These are phyloP conservation scores for Corythucha ciliata DNA, from an alignment of 2,888 invertebrate genomes.

Conservation along the genomic window DNA sequence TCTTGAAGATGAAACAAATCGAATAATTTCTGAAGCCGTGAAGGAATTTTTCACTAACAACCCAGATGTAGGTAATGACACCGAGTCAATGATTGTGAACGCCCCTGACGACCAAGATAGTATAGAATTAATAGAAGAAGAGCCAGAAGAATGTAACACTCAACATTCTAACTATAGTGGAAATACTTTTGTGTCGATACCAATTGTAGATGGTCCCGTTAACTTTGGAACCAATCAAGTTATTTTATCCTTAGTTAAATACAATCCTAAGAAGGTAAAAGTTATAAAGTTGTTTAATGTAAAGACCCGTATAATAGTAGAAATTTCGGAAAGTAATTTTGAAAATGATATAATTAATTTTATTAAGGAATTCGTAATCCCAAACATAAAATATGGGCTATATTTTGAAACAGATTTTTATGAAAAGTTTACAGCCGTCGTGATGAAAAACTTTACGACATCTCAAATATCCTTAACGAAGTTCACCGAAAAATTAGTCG, in stretches of 20 bases:
- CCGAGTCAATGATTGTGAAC: too few relatives aligned
- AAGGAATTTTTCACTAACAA: too few relatives aligned
- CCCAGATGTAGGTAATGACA: not conserved
- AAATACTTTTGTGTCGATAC: not conserved
- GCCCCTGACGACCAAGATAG: too few relatives aligned
- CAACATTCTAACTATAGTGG: not conserved
- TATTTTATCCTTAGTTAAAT: not conserved
- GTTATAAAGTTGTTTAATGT: not conserved
- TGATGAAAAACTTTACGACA: not conserved
- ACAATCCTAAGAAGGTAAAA: not conserved
- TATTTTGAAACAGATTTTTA: not conserved
- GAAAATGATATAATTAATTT: slow-evolving; percentile 5
- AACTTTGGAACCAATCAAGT: not conserved
- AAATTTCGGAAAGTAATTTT: not conserved
- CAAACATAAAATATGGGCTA: slow-evolving; percentile 8
- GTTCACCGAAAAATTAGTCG: slow-evolving; percentile 8
- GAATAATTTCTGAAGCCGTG: too few relatives aligned
- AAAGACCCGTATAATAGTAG: not conserved
- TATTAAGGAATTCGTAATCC: slow-evolving; percentile 2
- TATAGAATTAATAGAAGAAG: too few relatives aligned
- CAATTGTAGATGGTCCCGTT: slow-evolving; percentile 4
- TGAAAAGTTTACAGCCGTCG: not conserved
- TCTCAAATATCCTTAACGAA: not conserved
- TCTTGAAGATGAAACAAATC: not conserved
- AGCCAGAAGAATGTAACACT: too few relatives aligned